Evolutionary conservation across 2,113 vertebrate genomes (phyloP).

Genomic region (Verasper variegatus): DNA sequence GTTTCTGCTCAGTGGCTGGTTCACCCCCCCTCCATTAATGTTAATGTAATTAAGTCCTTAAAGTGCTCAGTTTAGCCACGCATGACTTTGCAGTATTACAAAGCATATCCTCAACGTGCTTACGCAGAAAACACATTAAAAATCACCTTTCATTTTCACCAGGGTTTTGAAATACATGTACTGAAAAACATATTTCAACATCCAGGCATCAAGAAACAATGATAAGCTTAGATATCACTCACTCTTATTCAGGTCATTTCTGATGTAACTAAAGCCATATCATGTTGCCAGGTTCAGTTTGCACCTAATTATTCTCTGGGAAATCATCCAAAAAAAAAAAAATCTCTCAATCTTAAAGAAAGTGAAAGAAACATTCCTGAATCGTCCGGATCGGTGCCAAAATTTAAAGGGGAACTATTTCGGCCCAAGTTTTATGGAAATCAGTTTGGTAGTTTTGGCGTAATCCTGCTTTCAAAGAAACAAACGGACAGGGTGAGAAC

Average conservation of each 20-base stretch:
- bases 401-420: too few relatives aligned
- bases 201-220: neutral
- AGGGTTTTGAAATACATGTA: too few relatives aligned
- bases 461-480: too few relatives aligned
- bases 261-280: constrained; percentile 52
- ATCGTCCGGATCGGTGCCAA: too few relatives aligned
- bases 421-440: too few relatives aligned
- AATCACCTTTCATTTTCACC: neutral
- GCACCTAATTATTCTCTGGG: neutral
- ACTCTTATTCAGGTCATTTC: neutral
- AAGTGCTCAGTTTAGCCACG: constrained; percentile 41
- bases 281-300: constrained; percentile 18
- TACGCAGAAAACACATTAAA: constrained; percentile 1
- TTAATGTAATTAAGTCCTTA: constrained; percentile 51
- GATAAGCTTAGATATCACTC: neutral
- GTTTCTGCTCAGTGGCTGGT: constrained; percentile 50
- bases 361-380: too few relatives aligned
- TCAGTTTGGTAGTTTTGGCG: too few relatives aligned
- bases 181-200: neutral
- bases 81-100: constrained; percentile 47
- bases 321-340: neutral
- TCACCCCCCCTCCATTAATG: constrained; percentile 8
- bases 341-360: neutral
- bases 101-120: constrained; percentile 31
- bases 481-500: too few relatives aligned